Evolutionary conservation across 2,888 invertebrate species (phyloP).

Genomic region (Apomyelois bistriatella): DNA sequence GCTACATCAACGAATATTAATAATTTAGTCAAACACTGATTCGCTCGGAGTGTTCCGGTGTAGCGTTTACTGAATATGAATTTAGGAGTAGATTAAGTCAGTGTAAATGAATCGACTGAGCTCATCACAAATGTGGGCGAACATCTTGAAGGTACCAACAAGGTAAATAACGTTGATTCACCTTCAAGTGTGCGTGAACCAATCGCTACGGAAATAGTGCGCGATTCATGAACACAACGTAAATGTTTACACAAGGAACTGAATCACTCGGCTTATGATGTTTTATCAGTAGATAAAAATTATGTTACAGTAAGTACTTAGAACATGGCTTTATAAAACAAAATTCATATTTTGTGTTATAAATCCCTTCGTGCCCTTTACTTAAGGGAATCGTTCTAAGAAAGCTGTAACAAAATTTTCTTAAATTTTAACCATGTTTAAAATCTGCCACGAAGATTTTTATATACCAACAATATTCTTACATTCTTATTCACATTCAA

Average conservation of each 20-base stretch:
- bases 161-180: conserved; percentile 9
- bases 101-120: conserved; percentile 2
- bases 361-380: too few relatives aligned
- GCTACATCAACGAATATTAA: conserved; percentile 21
- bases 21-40: conserved; percentile 26
- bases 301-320: neutral
- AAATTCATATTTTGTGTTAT: too few relatives aligned
- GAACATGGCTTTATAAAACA: neutral
- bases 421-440: too few relatives aligned
- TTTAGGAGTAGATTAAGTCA: neutral
- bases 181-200: conserved; percentile 5
- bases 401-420: too few relatives aligned
- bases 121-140: conserved; percentile 4
- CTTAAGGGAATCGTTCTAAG: too few relatives aligned
- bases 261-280: conserved; percentile 8
- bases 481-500: too few relatives aligned
- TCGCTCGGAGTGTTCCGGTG: conserved; percentile 7
- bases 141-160: conserved; percentile 2
- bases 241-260: conserved; percentile 10
- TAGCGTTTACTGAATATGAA: conserved; percentile 1
- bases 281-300: conserved; percentile 4
- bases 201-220: conserved; percentile 10
- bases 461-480: too few relatives aligned
- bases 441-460: too few relatives aligned
- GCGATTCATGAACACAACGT: conserved; percentile 1